Conservation (phyloP, 2,113 vertebrate species). For the Xenopus borealis region DNA sequence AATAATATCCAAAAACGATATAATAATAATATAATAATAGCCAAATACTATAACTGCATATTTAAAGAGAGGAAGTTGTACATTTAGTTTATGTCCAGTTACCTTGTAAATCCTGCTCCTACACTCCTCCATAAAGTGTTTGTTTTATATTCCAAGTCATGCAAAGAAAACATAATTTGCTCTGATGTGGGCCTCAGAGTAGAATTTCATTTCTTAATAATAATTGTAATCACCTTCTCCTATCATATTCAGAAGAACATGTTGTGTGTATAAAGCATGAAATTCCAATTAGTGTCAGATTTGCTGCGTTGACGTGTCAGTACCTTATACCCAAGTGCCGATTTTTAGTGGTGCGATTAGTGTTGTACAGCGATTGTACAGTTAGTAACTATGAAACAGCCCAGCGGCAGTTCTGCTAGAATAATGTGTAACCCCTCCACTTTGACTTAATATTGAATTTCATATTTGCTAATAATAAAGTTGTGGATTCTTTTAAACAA, state of each 20-base stretch:
- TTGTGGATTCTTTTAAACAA: no score
- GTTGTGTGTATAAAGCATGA: slow-evolving; percentile 5
- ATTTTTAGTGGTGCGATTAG: neutral
- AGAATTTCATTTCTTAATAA: neutral
- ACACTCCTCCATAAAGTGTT: neutral
- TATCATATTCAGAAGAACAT: neutral
- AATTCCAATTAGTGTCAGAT: slow-evolving; percentile 7
- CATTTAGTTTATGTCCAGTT: slow-evolving; percentile 15
- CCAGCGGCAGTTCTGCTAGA: neutral
- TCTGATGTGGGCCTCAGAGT: neutral
- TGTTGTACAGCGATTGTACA: neutral
- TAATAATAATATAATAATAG: no score
- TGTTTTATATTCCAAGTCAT: slow-evolving; percentile 2
- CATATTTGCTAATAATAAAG: no score
- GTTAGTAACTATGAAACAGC: neutral
- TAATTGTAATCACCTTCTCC: slow-evolving; percentile 3
- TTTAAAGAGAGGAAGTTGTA: neutral
- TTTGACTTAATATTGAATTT: no score
- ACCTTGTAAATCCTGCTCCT: neutral
- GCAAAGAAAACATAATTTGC: neutral
- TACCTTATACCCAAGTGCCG: neutral
- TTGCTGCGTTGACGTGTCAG: neutral
- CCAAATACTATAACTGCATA: no score
- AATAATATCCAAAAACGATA: no score
- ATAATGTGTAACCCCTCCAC: neutral